Evolutionary conservation across 2,888 invertebrate genomes (phyloP).

Genomic region (Andrena dorsata): DNA sequence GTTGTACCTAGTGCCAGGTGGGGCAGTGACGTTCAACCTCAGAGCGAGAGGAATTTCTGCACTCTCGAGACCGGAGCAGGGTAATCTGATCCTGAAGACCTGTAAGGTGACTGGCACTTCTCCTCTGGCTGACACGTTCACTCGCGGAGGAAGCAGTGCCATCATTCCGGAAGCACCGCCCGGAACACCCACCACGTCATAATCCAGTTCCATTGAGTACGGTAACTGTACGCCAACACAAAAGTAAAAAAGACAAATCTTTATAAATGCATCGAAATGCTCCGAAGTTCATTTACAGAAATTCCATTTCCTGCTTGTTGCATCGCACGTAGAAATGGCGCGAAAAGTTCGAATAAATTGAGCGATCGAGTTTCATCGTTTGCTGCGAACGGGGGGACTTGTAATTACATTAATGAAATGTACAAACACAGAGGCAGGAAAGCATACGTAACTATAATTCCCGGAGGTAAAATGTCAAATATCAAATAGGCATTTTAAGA

Average conservation of each 20-base stretch:
- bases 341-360: too few relatives aligned
- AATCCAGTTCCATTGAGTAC: constrained; percentile 92
- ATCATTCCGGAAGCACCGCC: constrained; percentile 76
- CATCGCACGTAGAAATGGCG: background rate
- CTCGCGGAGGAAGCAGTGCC: constrained; percentile 92
- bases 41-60: constrained; percentile 94
- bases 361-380: too few relatives aligned
- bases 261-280: background rate
- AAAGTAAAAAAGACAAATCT: constrained; percentile 14
- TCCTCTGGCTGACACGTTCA: constrained; percentile 93
- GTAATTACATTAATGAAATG: background rate
- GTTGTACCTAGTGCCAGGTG: constrained; percentile 88
- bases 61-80: constrained; percentile 93
- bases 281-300: background rate
- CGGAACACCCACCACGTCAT: constrained; percentile 88
- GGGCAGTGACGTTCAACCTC: constrained; percentile 92
- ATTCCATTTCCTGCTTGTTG: background rate
- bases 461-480: background rate
- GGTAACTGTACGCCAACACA: constrained; percentile 87
- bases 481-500: background rate
- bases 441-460: background rate
- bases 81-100: constrained; percentile 91
- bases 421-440: background rate
- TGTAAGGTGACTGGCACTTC: constrained; percentile 92
- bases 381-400: too few relatives aligned